Conservation (phyloP, 2,888 invertebrate species). For the Diaprepes abbreviatus region DNA sequence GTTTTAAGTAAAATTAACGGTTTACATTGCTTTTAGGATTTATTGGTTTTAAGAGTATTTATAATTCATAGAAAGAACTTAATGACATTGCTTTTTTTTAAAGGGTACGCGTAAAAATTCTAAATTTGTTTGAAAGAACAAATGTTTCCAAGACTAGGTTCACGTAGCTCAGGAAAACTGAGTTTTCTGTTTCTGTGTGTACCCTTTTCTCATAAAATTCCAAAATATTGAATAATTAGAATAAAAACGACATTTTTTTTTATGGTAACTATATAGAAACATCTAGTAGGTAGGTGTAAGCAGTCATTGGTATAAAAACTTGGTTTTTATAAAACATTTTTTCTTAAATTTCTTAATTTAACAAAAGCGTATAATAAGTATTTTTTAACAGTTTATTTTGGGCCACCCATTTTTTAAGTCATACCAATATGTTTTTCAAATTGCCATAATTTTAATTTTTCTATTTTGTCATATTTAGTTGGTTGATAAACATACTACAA, state of each 20-base stretch:
- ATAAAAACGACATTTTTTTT: conserved; percentile 32
- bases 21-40: too few relatives aligned
- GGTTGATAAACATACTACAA: too few relatives aligned
- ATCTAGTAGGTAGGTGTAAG: conserved; percentile 18
- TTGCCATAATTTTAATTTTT: too few relatives aligned
- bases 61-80: too few relatives aligned
- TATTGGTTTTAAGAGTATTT: too few relatives aligned
- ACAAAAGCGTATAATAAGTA: conserved; percentile 16
- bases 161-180: not conserved
- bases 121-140: not conserved
- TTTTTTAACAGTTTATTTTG: not conserved
- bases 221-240: conserved; percentile 7
- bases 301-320: conserved; percentile 37
- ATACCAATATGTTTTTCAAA: too few relatives aligned
- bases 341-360: not conserved
- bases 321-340: conserved; percentile 6
- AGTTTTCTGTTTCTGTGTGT: not conserved
- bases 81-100: too few relatives aligned
- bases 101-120: too few relatives aligned
- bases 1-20: too few relatives aligned
- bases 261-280: conserved; percentile 32
- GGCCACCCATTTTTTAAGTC: too few relatives aligned
- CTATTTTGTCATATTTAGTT: too few relatives aligned
- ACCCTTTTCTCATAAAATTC: not conserved
- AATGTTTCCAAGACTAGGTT: not conserved